A percentile compares a stretch with the other conserved stretches of the same genome.
phyloP scores from a whole-genome alignment of 2,888 invertebrate genomes.

The Euplagia quadripunctaria region DNA sequence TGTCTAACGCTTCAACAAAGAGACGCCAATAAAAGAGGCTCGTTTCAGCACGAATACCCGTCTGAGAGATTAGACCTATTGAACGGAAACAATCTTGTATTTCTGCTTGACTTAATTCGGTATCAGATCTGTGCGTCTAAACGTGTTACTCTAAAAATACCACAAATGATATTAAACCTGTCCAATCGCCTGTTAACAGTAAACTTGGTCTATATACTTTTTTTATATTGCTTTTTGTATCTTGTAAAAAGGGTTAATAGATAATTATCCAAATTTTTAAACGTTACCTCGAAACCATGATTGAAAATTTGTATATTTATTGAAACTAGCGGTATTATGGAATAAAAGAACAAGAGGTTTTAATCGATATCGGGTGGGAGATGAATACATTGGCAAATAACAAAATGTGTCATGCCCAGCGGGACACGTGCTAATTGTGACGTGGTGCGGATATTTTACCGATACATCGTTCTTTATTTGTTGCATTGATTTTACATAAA shows the following conservation, averaged over 20 bases:
- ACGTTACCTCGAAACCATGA: not conserved
- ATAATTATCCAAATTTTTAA: too few species aligned
- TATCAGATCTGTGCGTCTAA: constrained; percentile 65
- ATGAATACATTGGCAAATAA: constrained; percentile 56
- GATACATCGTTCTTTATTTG: constrained; percentile 62
- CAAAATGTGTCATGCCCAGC: constrained; percentile 55
- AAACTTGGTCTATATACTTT: not conserved
- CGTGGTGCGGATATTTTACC: constrained; percentile 63
- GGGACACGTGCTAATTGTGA: constrained; percentile 68
- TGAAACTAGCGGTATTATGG: not conserved
- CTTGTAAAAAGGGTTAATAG: too few species aligned
- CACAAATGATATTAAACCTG: constrained; percentile 53
- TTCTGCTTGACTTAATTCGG: constrained; percentile 78
- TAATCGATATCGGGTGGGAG: constrained; percentile 31
- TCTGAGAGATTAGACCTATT: constrained; percentile 83
- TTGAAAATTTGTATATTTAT: not conserved
- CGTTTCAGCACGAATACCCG: constrained; percentile 84
- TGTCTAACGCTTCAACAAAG: constrained; percentile 77
- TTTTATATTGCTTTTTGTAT: constrained; percentile 3
- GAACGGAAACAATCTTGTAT: constrained; percentile 85
- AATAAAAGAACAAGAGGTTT: constrained; percentile 21
- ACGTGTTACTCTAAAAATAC: constrained; percentile 61
- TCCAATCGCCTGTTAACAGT: constrained; percentile 23
- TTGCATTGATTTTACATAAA: constrained; percentile 58
- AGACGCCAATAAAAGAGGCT: constrained; percentile 82